Conservation (phyloP, 2,113 vertebrate species). For the Rhizomys pruinosus region DNA sequence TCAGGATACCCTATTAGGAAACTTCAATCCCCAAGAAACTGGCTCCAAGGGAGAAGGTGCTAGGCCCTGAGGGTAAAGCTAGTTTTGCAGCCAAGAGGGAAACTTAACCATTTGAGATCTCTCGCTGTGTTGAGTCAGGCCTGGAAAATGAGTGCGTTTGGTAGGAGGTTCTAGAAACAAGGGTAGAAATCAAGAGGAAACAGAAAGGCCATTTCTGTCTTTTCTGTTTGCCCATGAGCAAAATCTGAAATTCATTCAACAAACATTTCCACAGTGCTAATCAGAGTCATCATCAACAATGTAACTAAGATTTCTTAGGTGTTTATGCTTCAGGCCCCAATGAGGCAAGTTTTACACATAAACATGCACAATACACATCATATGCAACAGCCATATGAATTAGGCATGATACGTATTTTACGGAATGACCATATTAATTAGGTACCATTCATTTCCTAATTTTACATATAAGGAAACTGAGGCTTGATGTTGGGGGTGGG, state of each 20-base stretch:
- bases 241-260: constrained; percentile 30
- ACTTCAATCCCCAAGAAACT: background rate
- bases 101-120: background rate
- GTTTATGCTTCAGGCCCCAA: background rate
- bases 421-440: too few species aligned
- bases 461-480: background rate
- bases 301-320: background rate
- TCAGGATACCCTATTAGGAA: background rate
- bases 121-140: background rate
- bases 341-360: background rate
- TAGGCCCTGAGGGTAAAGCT: background rate
- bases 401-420: too few species aligned
- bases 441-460: background rate
- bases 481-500: background rate
- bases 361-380: background rate
- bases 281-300: background rate
- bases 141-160: background rate
- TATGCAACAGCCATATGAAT: background rate
- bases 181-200: background rate
- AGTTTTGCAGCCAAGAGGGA: background rate
- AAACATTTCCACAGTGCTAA: background rate
- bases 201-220: background rate
- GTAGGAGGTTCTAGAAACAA: background rate
- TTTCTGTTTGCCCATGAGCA: background rate
- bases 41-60: background rate